These are phyloP conservation scores for Brachionus rotundiformis DNA, from an alignment of 1,140 invertebrate species.

Conservation along the genomic window DNA sequence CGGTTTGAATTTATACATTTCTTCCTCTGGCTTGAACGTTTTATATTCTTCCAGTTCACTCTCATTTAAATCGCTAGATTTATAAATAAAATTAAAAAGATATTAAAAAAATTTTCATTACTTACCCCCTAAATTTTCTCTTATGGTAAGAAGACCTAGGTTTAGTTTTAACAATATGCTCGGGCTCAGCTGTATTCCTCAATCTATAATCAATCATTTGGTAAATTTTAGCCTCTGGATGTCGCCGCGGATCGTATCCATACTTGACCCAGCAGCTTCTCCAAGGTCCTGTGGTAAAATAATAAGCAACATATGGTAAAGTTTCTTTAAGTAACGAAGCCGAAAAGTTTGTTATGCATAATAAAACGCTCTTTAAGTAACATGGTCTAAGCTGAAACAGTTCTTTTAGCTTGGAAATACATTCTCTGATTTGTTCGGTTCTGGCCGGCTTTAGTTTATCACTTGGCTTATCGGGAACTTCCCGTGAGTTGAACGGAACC, in stretches of 20 bases:
- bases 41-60: neutral
- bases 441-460: neutral
- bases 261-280: conserved; percentile 78
- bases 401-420: conserved; percentile 59
- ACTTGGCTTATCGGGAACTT: conserved; percentile 13
- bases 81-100: neutral
- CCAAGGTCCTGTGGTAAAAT: conserved; percentile 84
- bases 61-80: conserved; percentile 43
- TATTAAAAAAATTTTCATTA: neutral
- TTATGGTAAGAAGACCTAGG: conserved; percentile 41
- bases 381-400: conserved; percentile 77
- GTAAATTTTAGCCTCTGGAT: conserved; percentile 75
- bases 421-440: conserved; percentile 56
- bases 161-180: conserved; percentile 42
- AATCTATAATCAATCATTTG: conserved; percentile 83
- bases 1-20: conserved; percentile 71
- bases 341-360: conserved; percentile 66
- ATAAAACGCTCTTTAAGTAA: conserved; percentile 78
- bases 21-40: conserved; percentile 57
- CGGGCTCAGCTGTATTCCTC: conserved; percentile 63
- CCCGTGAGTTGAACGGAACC: conserved; percentile 16
- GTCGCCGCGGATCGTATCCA: conserved; percentile 81
- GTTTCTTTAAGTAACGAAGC: conserved; percentile 72
- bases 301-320: conserved; percentile 78
- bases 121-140: conserved; percentile 44